Evolutionary conservation across 2,888 invertebrate genomes (phyloP), one percentile per base, ranked within the genome.

Genomic region (Tanaodytes sp.): DNA sequence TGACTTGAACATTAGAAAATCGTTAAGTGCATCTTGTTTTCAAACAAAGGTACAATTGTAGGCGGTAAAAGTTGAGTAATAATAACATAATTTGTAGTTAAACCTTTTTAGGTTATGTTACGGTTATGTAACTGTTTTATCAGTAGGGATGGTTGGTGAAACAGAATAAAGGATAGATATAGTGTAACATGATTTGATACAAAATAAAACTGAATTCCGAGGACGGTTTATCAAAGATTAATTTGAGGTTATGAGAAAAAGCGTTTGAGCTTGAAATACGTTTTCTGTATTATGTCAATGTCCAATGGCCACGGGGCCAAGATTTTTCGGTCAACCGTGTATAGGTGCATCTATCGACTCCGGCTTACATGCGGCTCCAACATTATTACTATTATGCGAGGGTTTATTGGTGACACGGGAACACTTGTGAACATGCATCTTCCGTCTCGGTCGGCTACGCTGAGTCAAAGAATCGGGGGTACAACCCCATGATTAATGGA

Each of bases 401-500:
- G 75, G 76, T 6, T 82, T 79, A 81, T 83, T 78, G 77, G 72
- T 71, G 71, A 64, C 71, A 73, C 62, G 71, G 61, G 71, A 75
- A 74, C 73, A 75, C 73, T 71, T 76, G 71, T 69, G 64, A 68
- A 62, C 75, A n/a, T n/a, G n/a, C n/a, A 64, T 74, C 73, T 57
- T 54, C 66, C 55, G 68, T 69, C 73, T 66, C 64, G 49, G 46
- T 73, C 36, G 55, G 42, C 65, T 57, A 64, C 67, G 69, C 67
- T 19, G 71, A 72, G 70, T 39, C 66, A 72, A 68, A 62, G 76
- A 76, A 75, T 72, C 74, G 70, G 69, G 66, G 65, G 73, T 73
- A 71, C 75, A 66, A 71, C 75, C 72, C 71, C 71, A 76, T 83
- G 82, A 82, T 82, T 83, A 83, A 83, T 79, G 80, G 78, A 75